Base-by-base conservation (phyloP, 2,113 vertebrate species). In the Alaudala cheleensis region DNA sequence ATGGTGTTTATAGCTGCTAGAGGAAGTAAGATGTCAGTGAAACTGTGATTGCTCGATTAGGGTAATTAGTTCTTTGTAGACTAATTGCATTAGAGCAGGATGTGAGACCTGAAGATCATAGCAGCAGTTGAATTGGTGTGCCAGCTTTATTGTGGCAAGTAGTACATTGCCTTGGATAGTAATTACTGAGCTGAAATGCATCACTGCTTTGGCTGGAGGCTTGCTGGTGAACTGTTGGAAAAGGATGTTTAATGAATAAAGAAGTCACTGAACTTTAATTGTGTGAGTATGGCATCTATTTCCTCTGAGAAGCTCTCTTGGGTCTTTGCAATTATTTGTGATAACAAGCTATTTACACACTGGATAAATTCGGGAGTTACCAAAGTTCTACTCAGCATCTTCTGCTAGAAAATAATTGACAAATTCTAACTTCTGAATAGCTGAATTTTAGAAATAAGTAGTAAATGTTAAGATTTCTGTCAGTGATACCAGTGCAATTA, bases 1-100 rank as follows among this genome's bases (percentile, higher is more conserved):
- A 7, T 96, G 97, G 97, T 97, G 98, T 98, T 99, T 98, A 98
- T 97, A 96, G 96, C 98, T 95, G 74, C 90, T 90, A 92, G 96
- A 98, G 98, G 98, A 98, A 98, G 98, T 97, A 65, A 97, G 98
- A 98, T 97, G 97, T 98, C 97, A 98, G 97, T 97, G 97, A 98
- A 97, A 90, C 98, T 97, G 97, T 97, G 98, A 97, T 95, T 97
- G 92, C 93, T 96, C 93, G 97, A 98, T 98, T 97, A 98, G 97
- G 98, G 97, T 97, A 97, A 98, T 98, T 98, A 98, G 97, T 97
- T 97, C 97, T 98, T 97, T 97, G 96, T 97, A 86, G 98, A 96
- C 97, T 98, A 96, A 98, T 98, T 98, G 98, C 96, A 93, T 98
- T 97, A 97, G 97, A 97, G 95, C 98, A 97, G 98, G 98, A 98